A percentile compares a stretch with the other conserved stretches of the same genome.
These are phyloP conservation scores for Netelia fuscicornis DNA, from an alignment of 2,888 invertebrate genomes.

Conservation along the genomic window DNA sequence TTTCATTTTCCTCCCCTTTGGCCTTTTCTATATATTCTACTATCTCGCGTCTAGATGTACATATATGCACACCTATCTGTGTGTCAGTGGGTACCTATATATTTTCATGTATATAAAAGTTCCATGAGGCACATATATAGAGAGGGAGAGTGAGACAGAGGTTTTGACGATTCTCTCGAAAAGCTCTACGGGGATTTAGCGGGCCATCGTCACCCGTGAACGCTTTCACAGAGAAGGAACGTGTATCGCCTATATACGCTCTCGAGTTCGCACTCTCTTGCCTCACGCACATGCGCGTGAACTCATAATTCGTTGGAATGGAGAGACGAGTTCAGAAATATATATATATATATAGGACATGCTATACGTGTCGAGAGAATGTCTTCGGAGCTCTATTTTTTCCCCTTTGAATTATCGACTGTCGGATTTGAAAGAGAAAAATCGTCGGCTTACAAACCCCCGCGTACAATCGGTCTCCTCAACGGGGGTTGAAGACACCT, in stretches of 20 bases:
- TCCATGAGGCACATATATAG: slow-evolving; percentile 68
- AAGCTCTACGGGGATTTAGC: slow-evolving; percentile 83
- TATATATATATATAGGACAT: slow-evolving; percentile 14
- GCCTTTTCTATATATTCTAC: slow-evolving; percentile 16
- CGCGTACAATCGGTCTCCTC: background rate
- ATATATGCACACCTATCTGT: slow-evolving; percentile 2
- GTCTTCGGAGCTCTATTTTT: slow-evolving; percentile 61
- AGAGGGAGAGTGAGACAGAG: slow-evolving; percentile 60
- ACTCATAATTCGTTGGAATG: slow-evolving; percentile 16
- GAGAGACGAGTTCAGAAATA: slow-evolving; percentile 19
- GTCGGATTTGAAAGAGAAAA: slow-evolving; percentile 73
- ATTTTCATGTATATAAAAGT: slow-evolving; percentile 47
- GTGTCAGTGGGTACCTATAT: slow-evolving; percentile 26
- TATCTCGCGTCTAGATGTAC: slow-evolving; percentile 1
- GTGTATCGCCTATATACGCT: slow-evolving; percentile 68
- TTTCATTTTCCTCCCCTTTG: slow-evolving; percentile 46
- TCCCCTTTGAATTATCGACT: slow-evolving; percentile 78
- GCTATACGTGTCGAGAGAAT: slow-evolving; percentile 51
- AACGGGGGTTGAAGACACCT: background rate
- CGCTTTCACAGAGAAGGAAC: slow-evolving; percentile 70
- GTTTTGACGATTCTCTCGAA: slow-evolving; percentile 76
- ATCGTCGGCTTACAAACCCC: slow-evolving; percentile 63
- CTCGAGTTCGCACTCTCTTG: slow-evolving; percentile 18
- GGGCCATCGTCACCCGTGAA: slow-evolving; percentile 78
- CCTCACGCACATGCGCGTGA: slow-evolving; percentile 24